Percentiles rank a stretch among this genome's conserved stretches.
phyloP scores from a whole-genome alignment of 2,797 vertebrate genomes.

The Sebastiscus tertius region DNA sequence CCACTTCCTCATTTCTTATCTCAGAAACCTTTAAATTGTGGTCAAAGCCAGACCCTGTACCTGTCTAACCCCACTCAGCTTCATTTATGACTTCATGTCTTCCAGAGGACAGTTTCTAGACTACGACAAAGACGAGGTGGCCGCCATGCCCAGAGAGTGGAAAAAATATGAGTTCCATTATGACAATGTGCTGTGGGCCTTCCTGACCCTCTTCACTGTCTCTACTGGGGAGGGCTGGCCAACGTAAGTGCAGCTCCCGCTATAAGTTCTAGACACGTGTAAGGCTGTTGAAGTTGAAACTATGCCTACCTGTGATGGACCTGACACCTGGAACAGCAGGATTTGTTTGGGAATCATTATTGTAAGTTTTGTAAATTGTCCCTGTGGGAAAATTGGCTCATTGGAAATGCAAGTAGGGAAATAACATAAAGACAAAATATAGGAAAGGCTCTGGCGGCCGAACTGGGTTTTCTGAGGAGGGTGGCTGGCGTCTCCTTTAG shows the following conservation, averaged over 20 bases:
- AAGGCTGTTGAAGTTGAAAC: neutral
- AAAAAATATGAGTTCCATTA: slow-evolving; percentile 98
- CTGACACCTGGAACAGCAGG: neutral
- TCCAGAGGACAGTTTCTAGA: slow-evolving; percentile 94
- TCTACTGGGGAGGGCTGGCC: slow-evolving; percentile 98
- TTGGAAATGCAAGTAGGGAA: neutral
- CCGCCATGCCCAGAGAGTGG: slow-evolving; percentile 92
- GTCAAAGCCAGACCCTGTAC: neutral
- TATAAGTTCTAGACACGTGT: neutral
- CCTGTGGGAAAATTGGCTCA: neutral
- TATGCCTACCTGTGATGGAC: neutral
- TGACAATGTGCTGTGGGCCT: slow-evolving; percentile 96
- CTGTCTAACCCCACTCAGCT: neutral
- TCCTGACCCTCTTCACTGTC: slow-evolving; percentile 96
- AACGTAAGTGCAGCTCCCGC: slow-evolving; percentile 84
- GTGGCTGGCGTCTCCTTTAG: too few relatives aligned
- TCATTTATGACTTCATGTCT: slow-evolving; percentile 17
- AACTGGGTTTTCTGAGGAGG: too few relatives aligned
- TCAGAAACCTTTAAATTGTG: neutral
- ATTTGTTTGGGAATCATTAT: neutral
- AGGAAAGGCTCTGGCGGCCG: neutral
- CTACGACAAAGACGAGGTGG: slow-evolving; percentile 92
- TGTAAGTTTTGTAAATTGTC: neutral
- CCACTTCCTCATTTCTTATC: neutral
- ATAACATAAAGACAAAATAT: neutral